These are phyloP conservation scores for Hippocampus comes DNA, from an alignment of 2,113 vertebrate species.

Conservation along the genomic window DNA sequence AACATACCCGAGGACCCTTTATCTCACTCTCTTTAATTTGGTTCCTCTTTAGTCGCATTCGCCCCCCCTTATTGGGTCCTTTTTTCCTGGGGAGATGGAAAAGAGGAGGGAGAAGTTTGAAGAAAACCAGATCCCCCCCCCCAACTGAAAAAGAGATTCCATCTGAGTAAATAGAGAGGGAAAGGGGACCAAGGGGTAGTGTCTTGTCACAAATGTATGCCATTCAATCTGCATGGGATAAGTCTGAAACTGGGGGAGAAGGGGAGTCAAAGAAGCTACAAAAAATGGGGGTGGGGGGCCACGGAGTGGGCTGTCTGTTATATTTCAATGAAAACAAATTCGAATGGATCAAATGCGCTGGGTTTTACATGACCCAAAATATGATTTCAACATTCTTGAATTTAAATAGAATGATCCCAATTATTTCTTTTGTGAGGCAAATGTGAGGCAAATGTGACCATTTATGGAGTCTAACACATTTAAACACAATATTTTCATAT, in stretches of 20 bases:
- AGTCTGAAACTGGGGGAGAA: constrained; percentile 40
- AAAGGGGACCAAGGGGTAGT: constrained; percentile 68
- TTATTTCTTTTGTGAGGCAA: no score
- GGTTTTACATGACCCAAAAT: not conserved
- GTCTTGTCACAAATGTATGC: constrained; percentile 77
- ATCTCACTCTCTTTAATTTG: constrained; percentile 60
- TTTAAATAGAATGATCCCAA: no score
- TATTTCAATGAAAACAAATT: constrained; percentile 57
- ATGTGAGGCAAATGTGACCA: no score
- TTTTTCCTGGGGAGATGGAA: constrained; percentile 40
- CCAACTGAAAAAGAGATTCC: constrained; percentile 76
- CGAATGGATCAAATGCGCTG: constrained; percentile 29
- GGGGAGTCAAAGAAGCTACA: constrained; percentile 19
- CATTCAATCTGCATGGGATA: constrained; percentile 72
- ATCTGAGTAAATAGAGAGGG: constrained; percentile 70
- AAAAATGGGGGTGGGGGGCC: constrained; percentile 33
- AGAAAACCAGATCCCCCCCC: constrained; percentile 46
- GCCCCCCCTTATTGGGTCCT: constrained; percentile 60
- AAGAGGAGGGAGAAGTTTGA: constrained; percentile 53
- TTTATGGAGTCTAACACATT: not conserved
- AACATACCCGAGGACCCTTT: constrained; percentile 62
- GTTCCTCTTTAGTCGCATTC: constrained; percentile 42
- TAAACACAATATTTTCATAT: constrained; percentile 42
- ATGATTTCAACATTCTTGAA: not conserved
- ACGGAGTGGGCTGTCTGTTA: constrained; percentile 19